Evolutionary conservation across 1,140 invertebrate genomes (phyloP), one percentile per base, ranked within the genome.

Genomic region (Cardiocondyla obscurior): DNA sequence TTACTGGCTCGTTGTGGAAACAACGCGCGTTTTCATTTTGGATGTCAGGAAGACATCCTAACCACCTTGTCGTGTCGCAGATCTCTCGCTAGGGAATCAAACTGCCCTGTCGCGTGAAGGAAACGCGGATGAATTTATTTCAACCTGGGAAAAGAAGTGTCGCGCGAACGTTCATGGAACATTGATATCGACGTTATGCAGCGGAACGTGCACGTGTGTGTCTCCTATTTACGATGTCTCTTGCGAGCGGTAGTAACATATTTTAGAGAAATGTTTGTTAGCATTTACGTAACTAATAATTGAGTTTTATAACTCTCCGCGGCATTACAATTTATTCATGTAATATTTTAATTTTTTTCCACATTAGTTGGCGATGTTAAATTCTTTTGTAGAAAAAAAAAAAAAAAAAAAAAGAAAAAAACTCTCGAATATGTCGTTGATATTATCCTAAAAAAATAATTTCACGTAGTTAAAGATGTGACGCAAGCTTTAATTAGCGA

Each of bases 41-140:
- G 16, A 42, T 57, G 22, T 53, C 39, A 28, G 25, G 19, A 72
- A 25, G 30, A 57, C 39, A 46, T n/a, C n/a, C n/a, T n/a, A n/a
- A n/a, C 0, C n/a, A 28, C 55, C 33, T 12, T 0, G 30, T 58
- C 42, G 51, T 36, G 44, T 28, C 16, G 67, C 6, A 28, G 30
- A 81, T 49, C 53, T 44, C 55, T 39, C 28, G 19, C 39, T 14
- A 19, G 28, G 8, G 25, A 58, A 46, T 81, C 53, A 49, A 72
- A 70, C 42, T 58, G 28, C 8, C n/a, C 30, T 2, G 62, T 49
- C 4, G 39, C 42, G n/a, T 16, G n/a, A 33, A 12, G n/a, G 19
- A 57, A 46, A 72, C 28, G 51, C 14, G 53, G 22, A 55, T 67
- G 22, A 79, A 79, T 76, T 64, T 49, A 64, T 65, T 53, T 42